Conservation (phyloP, 2,113 vertebrate species). For the Corydoras maculifer region DNA sequence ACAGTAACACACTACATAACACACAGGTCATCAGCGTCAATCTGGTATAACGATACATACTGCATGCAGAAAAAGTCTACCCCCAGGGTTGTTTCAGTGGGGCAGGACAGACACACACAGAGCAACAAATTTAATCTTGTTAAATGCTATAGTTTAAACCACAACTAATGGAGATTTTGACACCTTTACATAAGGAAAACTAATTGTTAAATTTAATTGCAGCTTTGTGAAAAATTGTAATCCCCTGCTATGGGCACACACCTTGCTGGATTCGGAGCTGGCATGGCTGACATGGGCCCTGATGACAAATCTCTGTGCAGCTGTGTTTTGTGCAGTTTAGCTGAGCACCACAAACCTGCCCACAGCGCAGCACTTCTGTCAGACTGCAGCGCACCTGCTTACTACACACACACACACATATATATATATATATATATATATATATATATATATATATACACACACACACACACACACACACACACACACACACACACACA, state of each 20-base stretch:
- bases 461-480: background rate
- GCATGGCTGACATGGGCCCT: slow-evolving; percentile 80
- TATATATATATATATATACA: background rate
- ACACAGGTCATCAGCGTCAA: background rate
- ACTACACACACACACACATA: slow-evolving; percentile 53
- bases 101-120: slow-evolving; percentile 11
- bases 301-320: slow-evolving; percentile 85
- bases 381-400: slow-evolving; percentile 92
- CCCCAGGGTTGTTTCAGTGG: too few species aligned
- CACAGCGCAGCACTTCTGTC: slow-evolving; percentile 74
- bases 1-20: slow-evolving; percentile 76
- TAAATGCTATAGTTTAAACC: too few species aligned
- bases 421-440: background rate
- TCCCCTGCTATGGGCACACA: slow-evolving; percentile 49
- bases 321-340: slow-evolving; percentile 85
- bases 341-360: slow-evolving; percentile 73
- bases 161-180: too few species aligned
- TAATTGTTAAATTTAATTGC: too few species aligned
- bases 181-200: too few species aligned
- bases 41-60: too few species aligned
- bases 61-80: background rate
- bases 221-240: too few species aligned
- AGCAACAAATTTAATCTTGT: too few species aligned
- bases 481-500: background rate
- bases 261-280: slow-evolving; percentile 78